Evolutionary conservation across 2,888 invertebrate species (phyloP), one percentile per base, ranked within the genome.

Genomic region (Dasysyrphus albostriatus): DNA sequence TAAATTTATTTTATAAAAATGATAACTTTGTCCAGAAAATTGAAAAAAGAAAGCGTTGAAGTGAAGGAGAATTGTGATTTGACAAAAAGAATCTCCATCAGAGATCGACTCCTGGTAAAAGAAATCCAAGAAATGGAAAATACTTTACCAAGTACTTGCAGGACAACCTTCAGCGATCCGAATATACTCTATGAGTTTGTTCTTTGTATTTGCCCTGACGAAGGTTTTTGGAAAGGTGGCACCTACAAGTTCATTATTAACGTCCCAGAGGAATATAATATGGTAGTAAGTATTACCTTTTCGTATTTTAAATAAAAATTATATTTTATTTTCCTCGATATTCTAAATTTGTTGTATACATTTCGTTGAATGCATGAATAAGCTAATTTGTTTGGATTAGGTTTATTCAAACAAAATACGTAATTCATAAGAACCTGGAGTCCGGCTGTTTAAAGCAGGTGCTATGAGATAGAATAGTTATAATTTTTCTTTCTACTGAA

Each of bases 221-320:
- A 98, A 93, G 98, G 98, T 0, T 96, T 95, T 91, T 98, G 98
- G 98, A 94, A 94, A 90, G 96, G 96, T 76, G 98, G 98, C 44
- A 95, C 94, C 89, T 99, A 98, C 93, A 94, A 94, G 91, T 99
- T 99, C 93, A 95, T 95, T 91, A 95, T 98, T 89, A 94, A 94
- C 90, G 97, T 98, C 80, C 97, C 98, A 32, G 98, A 98, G 91
- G 98, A 98, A 89, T 98, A 98, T 94, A 98, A 98, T 93, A 98
- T 98, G 96, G 96, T 97, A 92, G 98, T 98, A 94, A 94, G 95
- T 94, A 90, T 24, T 78, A 49, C 54, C 47, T 67, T 34, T 65
- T 24, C 14, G n/a, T n/a, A n/a, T 42, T 24, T 24, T 29, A 24
- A 42, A 7, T 39, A 42, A 12, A 24, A 7, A n/a, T 3, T n/a